These are phyloP conservation scores for Donacobius atricapilla DNA, from an alignment of 2,113 vertebrate genomes.

Conservation along the genomic window DNA sequence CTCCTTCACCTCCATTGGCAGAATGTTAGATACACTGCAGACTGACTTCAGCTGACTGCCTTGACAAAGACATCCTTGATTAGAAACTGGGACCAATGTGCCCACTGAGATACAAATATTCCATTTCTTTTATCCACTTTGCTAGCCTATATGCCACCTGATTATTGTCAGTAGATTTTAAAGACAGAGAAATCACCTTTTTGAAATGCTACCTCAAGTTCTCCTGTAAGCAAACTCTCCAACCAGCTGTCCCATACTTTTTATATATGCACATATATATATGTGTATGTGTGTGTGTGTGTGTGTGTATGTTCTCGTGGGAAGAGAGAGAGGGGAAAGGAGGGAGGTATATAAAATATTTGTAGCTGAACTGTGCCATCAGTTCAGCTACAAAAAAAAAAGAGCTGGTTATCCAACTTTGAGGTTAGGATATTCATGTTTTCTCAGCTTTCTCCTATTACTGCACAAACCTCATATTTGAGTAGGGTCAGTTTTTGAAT, in stretches of 20 bases:
- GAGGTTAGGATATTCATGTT: background rate
- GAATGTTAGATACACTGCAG: background rate
- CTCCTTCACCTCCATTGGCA: background rate
- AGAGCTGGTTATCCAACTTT: background rate
- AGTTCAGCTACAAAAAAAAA: background rate
- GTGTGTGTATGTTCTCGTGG: accelerated
- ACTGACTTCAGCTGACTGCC: background rate
- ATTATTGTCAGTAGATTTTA: background rate
- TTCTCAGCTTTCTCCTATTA: background rate
- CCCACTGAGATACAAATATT: background rate
- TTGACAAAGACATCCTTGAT: background rate
- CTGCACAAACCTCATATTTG: background rate
- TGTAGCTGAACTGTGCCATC: background rate
- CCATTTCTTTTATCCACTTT: background rate
- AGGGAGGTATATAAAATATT: background rate
- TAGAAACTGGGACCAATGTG: background rate
- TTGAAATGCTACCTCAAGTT: background rate
- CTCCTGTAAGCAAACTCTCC: background rate
- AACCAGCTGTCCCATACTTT: background rate
- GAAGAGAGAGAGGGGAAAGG: background rate
- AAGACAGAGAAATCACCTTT: background rate
- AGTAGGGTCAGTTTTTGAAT: background rate
- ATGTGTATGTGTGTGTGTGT: too few relatives aligned
- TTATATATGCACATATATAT: background rate
- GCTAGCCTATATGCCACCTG: background rate